These are phyloP conservation scores for Phlogophora meticulosa DNA, from an alignment of 2,888 invertebrate genomes.

Conservation along the genomic window DNA sequence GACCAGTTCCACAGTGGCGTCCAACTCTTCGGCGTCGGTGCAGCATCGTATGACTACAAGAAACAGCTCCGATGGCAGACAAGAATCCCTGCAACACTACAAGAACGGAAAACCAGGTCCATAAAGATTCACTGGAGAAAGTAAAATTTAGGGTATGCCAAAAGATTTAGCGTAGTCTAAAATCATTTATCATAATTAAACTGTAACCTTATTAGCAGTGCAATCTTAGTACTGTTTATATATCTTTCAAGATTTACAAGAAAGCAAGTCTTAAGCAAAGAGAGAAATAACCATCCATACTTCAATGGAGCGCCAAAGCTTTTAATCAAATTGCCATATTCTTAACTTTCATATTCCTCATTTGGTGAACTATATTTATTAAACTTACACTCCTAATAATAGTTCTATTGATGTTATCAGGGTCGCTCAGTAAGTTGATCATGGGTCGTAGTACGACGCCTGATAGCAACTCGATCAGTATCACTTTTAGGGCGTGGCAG, in stretches of 20 bases:
- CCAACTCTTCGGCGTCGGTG: constrained; percentile 95
- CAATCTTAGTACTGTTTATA: too few species aligned
- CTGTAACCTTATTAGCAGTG: too few species aligned
- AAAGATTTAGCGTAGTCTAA: too few species aligned
- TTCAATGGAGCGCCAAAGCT: too few species aligned
- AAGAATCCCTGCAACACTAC: constrained; percentile 94
- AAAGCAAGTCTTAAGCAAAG: too few species aligned
- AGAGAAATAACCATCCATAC: too few species aligned
- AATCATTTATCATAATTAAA: too few species aligned
- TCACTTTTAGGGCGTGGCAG: constrained; percentile 94
- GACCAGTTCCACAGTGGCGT: constrained; percentile 95
- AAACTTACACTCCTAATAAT: constrained; percentile 95
- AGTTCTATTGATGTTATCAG: constrained; percentile 97
- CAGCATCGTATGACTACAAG: constrained; percentile 95
- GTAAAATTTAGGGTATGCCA: too few species aligned
- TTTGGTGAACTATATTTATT: too few species aligned
- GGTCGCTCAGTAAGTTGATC: constrained; percentile 94
- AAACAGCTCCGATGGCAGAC: constrained; percentile 96
- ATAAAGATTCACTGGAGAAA: background rate
- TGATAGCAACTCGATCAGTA: constrained; percentile 94
- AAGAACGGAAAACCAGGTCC: background rate
- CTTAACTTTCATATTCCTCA: too few species aligned
- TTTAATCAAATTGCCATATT: too few species aligned
- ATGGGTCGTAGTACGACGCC: constrained; percentile 94
- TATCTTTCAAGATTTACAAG: too few species aligned